Conservation (phyloP, 2,888 invertebrate species). For the Lumbricus terrestris region DNA sequence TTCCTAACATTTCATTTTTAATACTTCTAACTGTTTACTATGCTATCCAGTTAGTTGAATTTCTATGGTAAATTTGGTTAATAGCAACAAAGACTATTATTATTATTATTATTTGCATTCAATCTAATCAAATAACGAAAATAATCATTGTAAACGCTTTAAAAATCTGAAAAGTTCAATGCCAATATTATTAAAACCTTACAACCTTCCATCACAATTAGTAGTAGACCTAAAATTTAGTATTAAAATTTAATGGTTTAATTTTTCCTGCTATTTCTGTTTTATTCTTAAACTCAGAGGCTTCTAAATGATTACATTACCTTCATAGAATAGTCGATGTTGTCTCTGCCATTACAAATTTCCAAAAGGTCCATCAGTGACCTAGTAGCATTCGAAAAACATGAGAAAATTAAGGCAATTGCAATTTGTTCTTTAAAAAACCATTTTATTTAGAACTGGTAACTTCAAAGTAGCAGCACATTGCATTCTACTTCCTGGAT, state of each 20-base stretch:
- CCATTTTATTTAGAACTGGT: not conserved
- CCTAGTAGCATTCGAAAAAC: constrained; percentile 42
- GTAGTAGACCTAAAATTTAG: not conserved
- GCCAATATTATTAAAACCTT: not conserved
- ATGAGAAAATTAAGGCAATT: not conserved
- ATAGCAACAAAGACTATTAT: no score
- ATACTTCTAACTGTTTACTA: not conserved
- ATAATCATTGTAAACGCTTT: not conserved
- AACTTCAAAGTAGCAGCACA: not conserved
- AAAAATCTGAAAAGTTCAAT: not conserved
- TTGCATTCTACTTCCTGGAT: not conserved
- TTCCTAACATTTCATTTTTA: not conserved
- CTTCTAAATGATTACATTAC: constrained; percentile 33
- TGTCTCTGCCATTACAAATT: constrained; percentile 40
- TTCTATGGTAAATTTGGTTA: no score
- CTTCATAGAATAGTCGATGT: constrained; percentile 38
- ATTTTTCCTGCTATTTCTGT: not conserved
- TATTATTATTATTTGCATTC: no score
- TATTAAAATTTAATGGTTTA: not conserved
- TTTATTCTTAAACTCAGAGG: not conserved
- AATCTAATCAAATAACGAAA: not conserved
- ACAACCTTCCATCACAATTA: not conserved
- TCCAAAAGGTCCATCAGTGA: constrained; percentile 49
- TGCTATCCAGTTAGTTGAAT: not conserved
- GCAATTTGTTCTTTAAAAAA: not conserved